Percentiles rank a stretch among this genome's conserved stretches.
Evolutionary conservation across 2,113 vertebrate species (phyloP).

Genomic region (Gila orcuttii): DNA sequence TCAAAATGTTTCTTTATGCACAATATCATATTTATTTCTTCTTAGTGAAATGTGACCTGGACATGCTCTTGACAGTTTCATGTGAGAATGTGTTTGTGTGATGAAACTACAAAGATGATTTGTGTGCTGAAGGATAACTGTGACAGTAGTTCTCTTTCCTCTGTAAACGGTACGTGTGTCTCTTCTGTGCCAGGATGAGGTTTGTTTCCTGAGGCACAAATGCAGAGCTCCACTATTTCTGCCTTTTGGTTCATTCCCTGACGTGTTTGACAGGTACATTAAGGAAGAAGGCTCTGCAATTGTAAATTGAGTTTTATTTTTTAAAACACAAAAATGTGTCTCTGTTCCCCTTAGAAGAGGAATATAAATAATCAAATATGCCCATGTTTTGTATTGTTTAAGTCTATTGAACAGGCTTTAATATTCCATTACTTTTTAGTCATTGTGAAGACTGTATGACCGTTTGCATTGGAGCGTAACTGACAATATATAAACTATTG

Average conservation of each 20-base stretch:
- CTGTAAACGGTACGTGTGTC: neutral
- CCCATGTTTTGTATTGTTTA: constrained; percentile 32
- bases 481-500: constrained; percentile 21
- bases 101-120: neutral
- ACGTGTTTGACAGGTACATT: constrained; percentile 59
- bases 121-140: neutral
- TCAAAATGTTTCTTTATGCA: neutral
- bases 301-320: constrained; percentile 58
- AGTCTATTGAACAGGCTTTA: constrained; percentile 40
- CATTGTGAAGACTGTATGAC: constrained; percentile 32
- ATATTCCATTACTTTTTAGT: neutral
- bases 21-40: neutral
- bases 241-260: constrained; percentile 33
- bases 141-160: neutral
- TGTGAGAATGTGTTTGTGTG: neutral
- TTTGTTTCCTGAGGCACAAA: neutral
- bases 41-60: neutral
- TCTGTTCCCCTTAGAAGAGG: constrained; percentile 5
- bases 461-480: neutral
- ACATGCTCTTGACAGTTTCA: neutral
- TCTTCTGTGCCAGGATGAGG: neutral
- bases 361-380: neutral
- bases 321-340: constrained; percentile 18
- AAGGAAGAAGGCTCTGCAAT: constrained; percentile 35
- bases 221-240: neutral